Evolutionary conservation across 2,113 vertebrate genomes (phyloP).

Genomic region (Lethenteron reissneri): DNA sequence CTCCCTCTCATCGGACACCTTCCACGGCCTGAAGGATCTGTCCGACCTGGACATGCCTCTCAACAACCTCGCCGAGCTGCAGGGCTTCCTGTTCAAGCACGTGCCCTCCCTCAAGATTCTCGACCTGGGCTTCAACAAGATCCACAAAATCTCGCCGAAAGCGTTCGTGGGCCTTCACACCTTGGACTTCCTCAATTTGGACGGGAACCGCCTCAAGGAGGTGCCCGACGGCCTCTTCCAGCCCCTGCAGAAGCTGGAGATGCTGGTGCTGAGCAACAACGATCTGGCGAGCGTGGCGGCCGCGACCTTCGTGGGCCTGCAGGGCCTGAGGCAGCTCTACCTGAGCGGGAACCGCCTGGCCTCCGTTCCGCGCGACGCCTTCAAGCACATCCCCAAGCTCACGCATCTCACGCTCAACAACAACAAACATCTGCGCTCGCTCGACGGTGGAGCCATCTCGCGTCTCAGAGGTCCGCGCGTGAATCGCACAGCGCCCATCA

Average conservation of each 20-base stretch:
- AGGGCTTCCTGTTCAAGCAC: conserved; percentile 25
- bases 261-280: conserved; percentile 35
- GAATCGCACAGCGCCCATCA: too few species aligned
- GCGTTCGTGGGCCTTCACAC: conserved; percentile 25
- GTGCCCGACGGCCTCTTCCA: conserved; percentile 20
- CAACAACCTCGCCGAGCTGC: conserved; percentile 20
- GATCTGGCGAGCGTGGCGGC: conserved; percentile 18
- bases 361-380: conserved; percentile 20
- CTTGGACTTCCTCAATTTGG: conserved; percentile 33
- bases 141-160: conserved; percentile 24
- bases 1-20: conserved; percentile 22
- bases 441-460: conserved; percentile 23
- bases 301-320: conserved; percentile 21
- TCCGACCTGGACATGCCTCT: conserved; percentile 30
- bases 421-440: conserved; percentile 24
- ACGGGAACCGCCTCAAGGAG: conserved; percentile 28
- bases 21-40: conserved; percentile 28
- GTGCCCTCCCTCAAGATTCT: conserved; percentile 29
- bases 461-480: conserved; percentile 20
- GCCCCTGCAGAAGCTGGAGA: conserved; percentile 21
- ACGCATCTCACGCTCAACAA: conserved; percentile 28
- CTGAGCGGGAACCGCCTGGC: conserved; percentile 29
- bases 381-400: conserved; percentile 24
- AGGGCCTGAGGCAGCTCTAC: conserved; percentile 28
- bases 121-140: conserved; percentile 29